Conservation (phyloP, 2,888 invertebrate species). For the Drosophila peninsularis region DNA sequence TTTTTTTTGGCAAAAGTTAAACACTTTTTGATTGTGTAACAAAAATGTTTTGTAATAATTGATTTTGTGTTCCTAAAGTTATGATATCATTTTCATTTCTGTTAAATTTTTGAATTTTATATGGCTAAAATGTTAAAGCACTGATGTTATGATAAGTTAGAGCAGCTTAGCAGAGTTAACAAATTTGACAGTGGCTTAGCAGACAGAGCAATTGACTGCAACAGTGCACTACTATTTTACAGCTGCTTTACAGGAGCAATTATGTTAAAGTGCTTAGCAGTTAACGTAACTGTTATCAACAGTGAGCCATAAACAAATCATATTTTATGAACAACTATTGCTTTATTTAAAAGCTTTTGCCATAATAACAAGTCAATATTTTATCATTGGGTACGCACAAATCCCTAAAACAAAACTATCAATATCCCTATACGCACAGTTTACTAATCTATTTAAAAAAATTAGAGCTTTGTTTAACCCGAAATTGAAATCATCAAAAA, state of each 20-base stretch:
- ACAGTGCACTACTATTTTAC: not conserved
- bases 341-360: slow-evolving; percentile 2
- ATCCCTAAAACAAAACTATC: slow-evolving; percentile 8
- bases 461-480: slow-evolving; percentile 11
- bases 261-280: not conserved
- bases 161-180: not conserved
- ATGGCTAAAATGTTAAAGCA: not conserved
- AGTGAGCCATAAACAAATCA: not conserved
- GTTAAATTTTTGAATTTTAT: slow-evolving; percentile 8
- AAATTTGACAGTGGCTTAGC: too few relatives aligned
- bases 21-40: slow-evolving; percentile 16
- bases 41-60: slow-evolving; percentile 10
- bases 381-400: slow-evolving; percentile 5
- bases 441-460: slow-evolving; percentile 37
- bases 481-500: slow-evolving; percentile 12
- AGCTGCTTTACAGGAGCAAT: not conserved
- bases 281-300: not conserved
- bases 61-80: slow-evolving; percentile 11
- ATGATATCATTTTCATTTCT: slow-evolving; percentile 22
- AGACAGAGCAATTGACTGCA: not conserved
- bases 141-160: slow-evolving; percentile 1
- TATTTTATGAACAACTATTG: not conserved
- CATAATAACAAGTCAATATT: slow-evolving; percentile 9
- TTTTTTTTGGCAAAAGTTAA: slow-evolving; percentile 39
- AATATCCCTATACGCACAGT: slow-evolving; percentile 13